phyloP scores from a whole-genome alignment of 2,113 vertebrate genomes.

The Aramus guarauna region DNA sequence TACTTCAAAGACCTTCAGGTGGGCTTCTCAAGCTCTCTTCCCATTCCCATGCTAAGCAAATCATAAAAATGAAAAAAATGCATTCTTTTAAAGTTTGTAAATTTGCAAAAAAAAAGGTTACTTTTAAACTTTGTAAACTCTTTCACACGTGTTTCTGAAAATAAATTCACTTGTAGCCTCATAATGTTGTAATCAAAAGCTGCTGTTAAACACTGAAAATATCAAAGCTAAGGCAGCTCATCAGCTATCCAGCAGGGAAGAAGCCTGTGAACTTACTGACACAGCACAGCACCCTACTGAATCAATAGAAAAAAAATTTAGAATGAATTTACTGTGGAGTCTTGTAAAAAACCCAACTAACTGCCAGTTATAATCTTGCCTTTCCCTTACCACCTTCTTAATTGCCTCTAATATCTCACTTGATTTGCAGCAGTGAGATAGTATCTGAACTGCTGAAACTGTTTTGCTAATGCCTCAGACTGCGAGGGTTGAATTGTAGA shows the following conservation, averaged over 20 bases:
- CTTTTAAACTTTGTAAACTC: neutral
- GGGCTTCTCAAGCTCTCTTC: neutral
- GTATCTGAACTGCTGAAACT: neutral
- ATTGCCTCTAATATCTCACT: neutral
- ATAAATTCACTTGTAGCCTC: neutral
- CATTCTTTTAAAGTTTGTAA: neutral
- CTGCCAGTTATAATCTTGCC: neutral
- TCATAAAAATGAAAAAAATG: neutral
- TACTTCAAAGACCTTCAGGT: neutral
- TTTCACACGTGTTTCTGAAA: neutral
- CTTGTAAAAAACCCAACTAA: neutral
- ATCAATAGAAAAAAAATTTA: conserved; percentile 9
- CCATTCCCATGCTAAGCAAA: neutral
- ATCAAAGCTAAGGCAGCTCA: neutral
- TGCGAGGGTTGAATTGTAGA: neutral
- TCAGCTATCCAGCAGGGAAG: neutral
- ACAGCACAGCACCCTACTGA: neutral
- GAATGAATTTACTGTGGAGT: neutral
- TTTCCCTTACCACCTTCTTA: neutral
- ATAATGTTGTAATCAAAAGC: neutral
- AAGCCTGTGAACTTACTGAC: neutral
- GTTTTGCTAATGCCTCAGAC: neutral
- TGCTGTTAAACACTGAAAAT: neutral
- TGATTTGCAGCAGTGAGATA: neutral
- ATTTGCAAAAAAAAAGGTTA: neutral